Evolutionary conservation across 64 coral and sea anemone species (phyloP), one percentile per base, ranked within the genome.

Genomic region (Acropora yongei): DNA sequence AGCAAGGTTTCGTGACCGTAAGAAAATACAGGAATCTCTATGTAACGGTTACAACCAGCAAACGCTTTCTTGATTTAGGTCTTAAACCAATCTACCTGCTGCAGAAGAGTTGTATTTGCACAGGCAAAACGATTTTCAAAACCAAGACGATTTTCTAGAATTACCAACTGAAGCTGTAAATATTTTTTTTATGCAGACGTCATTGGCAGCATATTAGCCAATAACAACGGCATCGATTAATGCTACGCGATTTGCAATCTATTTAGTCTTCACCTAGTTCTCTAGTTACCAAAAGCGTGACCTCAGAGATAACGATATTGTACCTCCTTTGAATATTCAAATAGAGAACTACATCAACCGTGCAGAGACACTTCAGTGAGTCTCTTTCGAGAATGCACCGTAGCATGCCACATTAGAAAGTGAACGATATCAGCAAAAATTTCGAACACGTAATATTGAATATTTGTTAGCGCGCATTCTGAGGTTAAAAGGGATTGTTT

Each of bases 81-180:
- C 17, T 68, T 3, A 68, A 13, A 68, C 17, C 63, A 63, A 63
- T 14, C 10, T 63, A 30, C 30, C 30, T 13, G 11, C 60, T 13
- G 60, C 0, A 63, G 11, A 14, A 63, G 13, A 63, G 60, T 63
- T 63, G 6, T 63, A 11, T 63, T 63, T 63, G 3, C 11, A 63
- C 60, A 0, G 8, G 60, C 3, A 63, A 63, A 63, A 63, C 60
- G 60, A 63, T 30, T 30, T 30, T 30, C 30, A 63, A 17, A 63
- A 63, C 11, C 39, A 19, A 75, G 13, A 1, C 45, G 45, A 48
- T 47, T 45, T 19, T 19, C 44, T 18, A 30, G 69, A 68, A 16
- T 47, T 68, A 68, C 67, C 60, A 68, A 46, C 60, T 85, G 66
- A 43, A 71, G 43, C 72, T 85, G 63, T 65, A 85, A 85, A 85